Base-by-base conservation (phyloP, 2,113 vertebrate species). In the Ctenomys sociabilis region DNA sequence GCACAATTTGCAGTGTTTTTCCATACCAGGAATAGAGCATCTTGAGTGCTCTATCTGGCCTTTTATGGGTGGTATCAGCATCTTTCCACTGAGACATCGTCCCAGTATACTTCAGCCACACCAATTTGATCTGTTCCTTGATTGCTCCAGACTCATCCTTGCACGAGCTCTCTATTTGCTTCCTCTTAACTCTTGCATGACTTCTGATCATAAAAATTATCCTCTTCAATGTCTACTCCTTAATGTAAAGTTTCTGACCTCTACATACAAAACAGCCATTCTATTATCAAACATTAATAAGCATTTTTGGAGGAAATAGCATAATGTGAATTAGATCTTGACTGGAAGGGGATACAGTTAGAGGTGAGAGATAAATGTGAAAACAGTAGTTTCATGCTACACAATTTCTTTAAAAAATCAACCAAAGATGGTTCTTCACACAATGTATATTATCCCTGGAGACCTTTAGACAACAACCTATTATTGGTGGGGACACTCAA, bases 271-370 rank as follows among this genome's bases (percentile, higher is more conserved):
- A 94, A 86, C 40, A 94, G 59, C 30, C 52, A 80, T 57, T 37
- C 14, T 70, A 26, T 43, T 77, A 64, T 72, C 72, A 93, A 73
- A 90, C 40, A 78, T 93, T 82, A 40, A 30, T 81, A 77, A 92
- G 89, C 75, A 14, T 92, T 64, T 91, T 89, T 9, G 21, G 49
- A 95, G 30, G 90, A 95, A 84, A 19, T 35, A 92, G 63, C 14
- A 84, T 94, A 89, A 93, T 91, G 22, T 10, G 92, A 97, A 94
- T 86, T 84, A 95, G 85, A 28, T 21, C 7, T 85, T 96, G 66
- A 52, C 17, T 92, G 64, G 22, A 72, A 52, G 96, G 75, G 35
- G 28, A 93, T 88, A 13, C 92, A 61, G 59, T 82, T 63, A 77
- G 64, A 88, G 66, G 16, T 94, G 85, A 84, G 63, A 84, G 63